These are phyloP conservation scores for Labroides dimidiatus DNA, from an alignment of 2,797 vertebrate genomes.

Conservation along the genomic window DNA sequence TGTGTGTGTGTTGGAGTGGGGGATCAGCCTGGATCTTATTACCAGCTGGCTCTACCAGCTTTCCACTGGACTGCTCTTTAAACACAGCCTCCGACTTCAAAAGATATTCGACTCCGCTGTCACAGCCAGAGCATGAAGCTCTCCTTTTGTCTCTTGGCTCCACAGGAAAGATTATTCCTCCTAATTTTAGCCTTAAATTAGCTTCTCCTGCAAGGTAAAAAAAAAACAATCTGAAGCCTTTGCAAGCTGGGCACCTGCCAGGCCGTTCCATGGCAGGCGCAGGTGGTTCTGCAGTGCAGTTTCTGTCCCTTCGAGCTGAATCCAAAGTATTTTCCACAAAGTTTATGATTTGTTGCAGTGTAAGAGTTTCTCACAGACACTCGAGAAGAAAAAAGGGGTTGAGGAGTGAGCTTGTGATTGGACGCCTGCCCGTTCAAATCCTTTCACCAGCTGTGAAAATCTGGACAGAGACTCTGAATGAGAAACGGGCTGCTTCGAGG, in stretches of 20 bases:
- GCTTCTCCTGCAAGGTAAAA: conserved; percentile 12
- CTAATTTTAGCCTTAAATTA: conserved; percentile 26
- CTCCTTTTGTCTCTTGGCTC: conserved; percentile 28
- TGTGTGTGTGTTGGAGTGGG: conserved; percentile 6
- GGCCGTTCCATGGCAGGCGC: conserved; percentile 29
- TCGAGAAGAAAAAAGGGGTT: conserved; percentile 12
- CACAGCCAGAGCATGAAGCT: conserved; percentile 15
- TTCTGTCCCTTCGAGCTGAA: conserved; percentile 12
- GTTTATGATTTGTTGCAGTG: conserved; percentile 10
- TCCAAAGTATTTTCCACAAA: conserved; percentile 33
- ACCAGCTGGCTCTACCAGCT: conserved; percentile 70
- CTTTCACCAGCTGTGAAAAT: conserved; percentile 54
- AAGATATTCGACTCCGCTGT: conserved; percentile 52
- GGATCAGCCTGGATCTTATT: conserved; percentile 73
- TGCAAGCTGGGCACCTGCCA: conserved; percentile 27
- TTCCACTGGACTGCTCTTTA: conserved; percentile 70
- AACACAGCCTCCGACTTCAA: conserved; percentile 54
- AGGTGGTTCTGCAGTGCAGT: conserved; percentile 28
- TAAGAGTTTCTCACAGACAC: conserved; percentile 28
- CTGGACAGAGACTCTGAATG: conserved; percentile 41
- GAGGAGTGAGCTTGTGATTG: conserved; percentile 37
- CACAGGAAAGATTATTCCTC: conserved; percentile 8
- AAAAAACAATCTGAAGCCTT: conserved; percentile 1
- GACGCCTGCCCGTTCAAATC: conserved; percentile 45
- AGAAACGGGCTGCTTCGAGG: conserved; percentile 45